These are phyloP conservation scores for Rhinogobio ventralis DNA, from an alignment of 2,797 vertebrate species.

Conservation along the genomic window DNA sequence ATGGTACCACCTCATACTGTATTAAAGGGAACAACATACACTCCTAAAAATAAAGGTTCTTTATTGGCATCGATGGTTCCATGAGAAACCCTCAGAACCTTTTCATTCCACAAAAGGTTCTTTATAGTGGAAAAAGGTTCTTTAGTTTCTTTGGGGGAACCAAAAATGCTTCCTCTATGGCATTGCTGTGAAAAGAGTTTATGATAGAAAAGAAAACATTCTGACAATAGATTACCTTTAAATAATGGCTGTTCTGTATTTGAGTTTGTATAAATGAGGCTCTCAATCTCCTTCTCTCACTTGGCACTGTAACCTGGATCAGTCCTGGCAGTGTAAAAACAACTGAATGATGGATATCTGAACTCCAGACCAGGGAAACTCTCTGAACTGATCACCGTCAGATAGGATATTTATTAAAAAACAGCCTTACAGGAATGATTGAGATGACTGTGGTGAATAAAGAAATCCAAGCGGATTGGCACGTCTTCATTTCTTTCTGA, in stretches of 20 bases:
- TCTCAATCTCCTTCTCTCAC: neutral
- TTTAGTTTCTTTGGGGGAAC: neutral
- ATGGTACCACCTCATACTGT: neutral
- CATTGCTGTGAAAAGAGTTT: neutral
- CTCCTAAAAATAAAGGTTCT: neutral
- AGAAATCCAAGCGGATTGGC: constrained; percentile 7
- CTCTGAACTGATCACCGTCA: constrained; percentile 20
- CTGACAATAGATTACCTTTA: neutral
- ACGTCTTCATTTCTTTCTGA: constrained; percentile 29
- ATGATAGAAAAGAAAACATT: neutral
- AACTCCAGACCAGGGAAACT: constrained; percentile 20
- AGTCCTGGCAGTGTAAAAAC: neutral
- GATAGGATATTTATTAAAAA: constrained; percentile 23
- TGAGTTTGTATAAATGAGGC: constrained; percentile 10
- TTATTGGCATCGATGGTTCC: neutral
- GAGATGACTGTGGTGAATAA: constrained; percentile 12
- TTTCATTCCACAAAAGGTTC: neutral
- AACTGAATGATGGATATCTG: constrained; percentile 16
- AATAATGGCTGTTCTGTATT: neutral
- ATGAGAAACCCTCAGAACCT: neutral
- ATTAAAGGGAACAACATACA: neutral
- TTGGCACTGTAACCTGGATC: constrained; percentile 24
- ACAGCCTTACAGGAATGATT: constrained; percentile 2
- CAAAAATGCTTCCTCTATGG: neutral
- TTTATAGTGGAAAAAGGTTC: neutral